Evolutionary conservation across 2,888 invertebrate genomes (phyloP).

Genomic region (Willowsia nigromaculata): DNA sequence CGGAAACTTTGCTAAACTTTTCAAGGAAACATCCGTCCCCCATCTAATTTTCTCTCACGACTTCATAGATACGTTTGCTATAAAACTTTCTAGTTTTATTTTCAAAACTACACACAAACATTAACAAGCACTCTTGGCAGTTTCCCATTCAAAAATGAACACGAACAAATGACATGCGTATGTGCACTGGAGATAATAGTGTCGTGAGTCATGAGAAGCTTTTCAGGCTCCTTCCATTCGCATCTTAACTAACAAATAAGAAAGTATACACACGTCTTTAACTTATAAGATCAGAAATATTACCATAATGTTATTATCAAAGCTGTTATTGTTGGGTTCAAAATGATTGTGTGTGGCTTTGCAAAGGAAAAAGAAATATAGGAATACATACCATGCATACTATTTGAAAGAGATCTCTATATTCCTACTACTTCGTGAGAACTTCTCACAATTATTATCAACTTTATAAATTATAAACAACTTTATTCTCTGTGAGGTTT

Average conservation of each 20-base stretch:
- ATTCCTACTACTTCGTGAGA: background rate
- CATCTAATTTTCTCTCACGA: constrained; percentile 21
- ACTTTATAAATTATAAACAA: constrained; percentile 60
- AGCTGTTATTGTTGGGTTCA: background rate
- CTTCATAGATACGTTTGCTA: background rate
- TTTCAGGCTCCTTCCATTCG: background rate
- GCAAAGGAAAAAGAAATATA: background rate
- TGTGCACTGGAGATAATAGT: background rate
- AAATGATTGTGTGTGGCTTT: background rate
- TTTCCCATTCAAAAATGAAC: background rate
- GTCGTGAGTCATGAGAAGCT: too few species aligned
- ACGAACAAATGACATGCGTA: background rate
- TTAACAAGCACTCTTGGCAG: background rate
- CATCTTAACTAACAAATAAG: background rate
- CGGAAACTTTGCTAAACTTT: constrained; percentile 50
- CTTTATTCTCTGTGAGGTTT: too few species aligned
- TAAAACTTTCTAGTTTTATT: background rate
- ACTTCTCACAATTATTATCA: constrained; percentile 26
- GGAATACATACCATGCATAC: background rate
- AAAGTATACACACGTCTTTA: background rate
- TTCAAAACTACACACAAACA: background rate
- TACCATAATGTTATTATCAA: constrained; percentile 32
- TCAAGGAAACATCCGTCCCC: background rate
- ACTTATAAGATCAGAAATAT: constrained; percentile 19
- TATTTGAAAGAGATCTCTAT: background rate